Evolutionary conservation across 2,113 vertebrate species (phyloP).

Genomic region (Dendrocopos noguchii): DNA sequence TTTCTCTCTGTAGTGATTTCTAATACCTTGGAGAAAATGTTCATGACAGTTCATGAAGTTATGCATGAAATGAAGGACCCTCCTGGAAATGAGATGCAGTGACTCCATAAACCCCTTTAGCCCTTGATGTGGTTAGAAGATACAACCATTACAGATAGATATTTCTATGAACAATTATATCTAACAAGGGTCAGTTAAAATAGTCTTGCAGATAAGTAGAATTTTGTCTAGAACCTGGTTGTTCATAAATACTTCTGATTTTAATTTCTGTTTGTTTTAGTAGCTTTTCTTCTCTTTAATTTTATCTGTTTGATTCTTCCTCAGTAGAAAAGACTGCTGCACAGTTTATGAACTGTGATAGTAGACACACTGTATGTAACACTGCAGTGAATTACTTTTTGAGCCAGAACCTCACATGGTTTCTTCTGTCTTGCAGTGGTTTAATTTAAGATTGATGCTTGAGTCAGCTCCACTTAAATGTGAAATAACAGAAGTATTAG

Average conservation of each 20-base stretch:
- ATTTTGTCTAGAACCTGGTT: background rate
- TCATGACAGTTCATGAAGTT: background rate
- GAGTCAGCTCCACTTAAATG: too few relatives aligned
- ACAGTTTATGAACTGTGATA: background rate
- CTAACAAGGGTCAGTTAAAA: background rate
- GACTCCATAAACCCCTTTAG: background rate
- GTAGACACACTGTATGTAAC: background rate
- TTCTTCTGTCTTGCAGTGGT: background rate
- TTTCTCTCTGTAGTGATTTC: background rate
- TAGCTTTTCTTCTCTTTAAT: background rate
- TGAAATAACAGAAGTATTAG: background rate
- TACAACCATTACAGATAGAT: too few relatives aligned
- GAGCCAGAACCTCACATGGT: background rate
- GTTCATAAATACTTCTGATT: background rate
- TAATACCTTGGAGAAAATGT: background rate
- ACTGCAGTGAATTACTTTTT: too few relatives aligned
- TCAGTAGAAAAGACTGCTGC: background rate
- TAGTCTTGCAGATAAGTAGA: background rate
- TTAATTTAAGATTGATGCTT: background rate
- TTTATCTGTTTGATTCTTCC: background rate
- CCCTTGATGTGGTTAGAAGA: too few relatives aligned
- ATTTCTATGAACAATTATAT: background rate
- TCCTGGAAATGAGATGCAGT: background rate
- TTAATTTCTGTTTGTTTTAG: background rate
- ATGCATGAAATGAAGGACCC: background rate